Base-by-base conservation (phyloP, 2,797 vertebrate genomes). In the Ptychadena robeensis region DNA sequence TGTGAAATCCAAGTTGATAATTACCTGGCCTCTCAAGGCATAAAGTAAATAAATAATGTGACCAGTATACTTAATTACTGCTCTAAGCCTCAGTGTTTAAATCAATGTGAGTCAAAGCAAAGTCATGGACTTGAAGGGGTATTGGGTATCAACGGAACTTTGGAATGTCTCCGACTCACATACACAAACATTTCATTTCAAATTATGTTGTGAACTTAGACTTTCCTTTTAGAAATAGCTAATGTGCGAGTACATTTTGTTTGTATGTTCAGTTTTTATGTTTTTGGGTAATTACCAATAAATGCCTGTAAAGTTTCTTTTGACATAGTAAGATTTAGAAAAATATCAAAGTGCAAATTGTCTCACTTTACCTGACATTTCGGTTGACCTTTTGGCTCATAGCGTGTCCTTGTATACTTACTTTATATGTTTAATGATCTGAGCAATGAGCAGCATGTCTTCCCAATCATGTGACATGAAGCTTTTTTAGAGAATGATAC, bases 1-100 rank as follows among this genome's bases (percentile, higher is more conserved):
- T 72, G 57, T 72, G 68, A 63, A 80, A 64, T 71, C 44, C 67
- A 75, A 74, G 64, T 59, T 57, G 40, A 68, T 81, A 48, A 81
- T 57, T 34, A 35, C 10, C 11, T 11, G 27, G 44, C 25, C 80
- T 35, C 32, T 67, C 59, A 57, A 34, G 63, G 48, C 31, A 1
- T 68, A 31, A 53, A 31, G 32, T 53, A 82, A 82, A 82, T 82
- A 82, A 74, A 67, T 31, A 68, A 38, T 38, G 63, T 57, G 65
- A 73, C 63, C n/a, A 32, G 31, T 35, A 22, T 69, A 67, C 34
- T 66, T 81, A 73, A 73, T 81, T 27, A 37, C 18, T 22, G 10
- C 25, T 66, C 12, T 65, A 35, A 73, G 53, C 30, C 12, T 65
- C 28, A 73, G 48, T 28, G 31, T 35, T 15, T 70, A 59, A 67